Evolutionary conservation across 2,797 vertebrate species (phyloP).

Genomic region (Gobionotothen gibberifrons): DNA sequence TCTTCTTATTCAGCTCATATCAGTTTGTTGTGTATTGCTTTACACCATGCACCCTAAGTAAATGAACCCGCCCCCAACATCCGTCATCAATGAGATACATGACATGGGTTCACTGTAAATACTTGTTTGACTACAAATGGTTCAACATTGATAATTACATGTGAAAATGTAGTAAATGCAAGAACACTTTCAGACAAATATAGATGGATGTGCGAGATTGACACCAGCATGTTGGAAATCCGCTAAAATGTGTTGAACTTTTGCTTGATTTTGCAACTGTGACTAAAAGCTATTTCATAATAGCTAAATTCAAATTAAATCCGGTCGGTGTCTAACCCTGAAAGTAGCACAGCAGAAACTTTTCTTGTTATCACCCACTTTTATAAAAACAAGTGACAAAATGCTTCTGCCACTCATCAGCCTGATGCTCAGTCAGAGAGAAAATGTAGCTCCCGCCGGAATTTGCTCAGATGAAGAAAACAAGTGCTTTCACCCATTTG

Average conservation of each 20-base stretch:
- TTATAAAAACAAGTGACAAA: constrained; percentile 7
- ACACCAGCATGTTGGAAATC: neutral
- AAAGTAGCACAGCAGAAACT: neutral
- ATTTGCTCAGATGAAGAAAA: neutral
- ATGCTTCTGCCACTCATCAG: constrained; percentile 10
- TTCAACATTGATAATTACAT: neutral
- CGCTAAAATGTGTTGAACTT: too few species aligned
- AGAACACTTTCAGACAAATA: neutral
- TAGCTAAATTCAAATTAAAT: neutral
- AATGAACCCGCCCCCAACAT: neutral
- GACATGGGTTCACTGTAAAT: neutral
- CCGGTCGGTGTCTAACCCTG: neutral
- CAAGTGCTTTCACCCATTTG: constrained; percentile 27
- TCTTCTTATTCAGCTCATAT: neutral
- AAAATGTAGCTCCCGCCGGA: neutral
- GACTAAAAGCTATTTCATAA: neutral
- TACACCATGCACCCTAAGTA: neutral
- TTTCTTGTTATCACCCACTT: neutral
- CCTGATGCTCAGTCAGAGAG: neutral
- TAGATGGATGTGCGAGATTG: neutral
- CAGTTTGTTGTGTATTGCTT: neutral
- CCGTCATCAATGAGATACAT: too few species aligned
- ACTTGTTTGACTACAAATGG: neutral
- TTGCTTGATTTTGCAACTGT: neutral
- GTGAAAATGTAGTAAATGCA: neutral